Conservation (phyloP, 2,888 invertebrate species). For the Pterobdella sp. region DNA sequence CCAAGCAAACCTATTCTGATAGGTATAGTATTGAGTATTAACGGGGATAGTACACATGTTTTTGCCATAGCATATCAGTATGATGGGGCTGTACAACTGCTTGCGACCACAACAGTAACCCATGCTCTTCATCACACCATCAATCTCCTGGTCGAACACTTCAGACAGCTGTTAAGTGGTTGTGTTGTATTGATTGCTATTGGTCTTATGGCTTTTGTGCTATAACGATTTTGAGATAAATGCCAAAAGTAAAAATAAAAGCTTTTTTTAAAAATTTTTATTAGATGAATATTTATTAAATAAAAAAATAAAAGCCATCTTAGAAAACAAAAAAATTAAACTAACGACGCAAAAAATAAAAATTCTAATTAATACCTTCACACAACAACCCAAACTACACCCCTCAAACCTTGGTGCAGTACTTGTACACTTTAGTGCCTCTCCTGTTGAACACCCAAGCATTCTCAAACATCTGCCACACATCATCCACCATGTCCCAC, state of each 20-base stretch:
- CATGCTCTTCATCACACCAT: constrained; percentile 93
- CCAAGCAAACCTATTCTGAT: constrained; percentile 77
- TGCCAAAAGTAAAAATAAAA: too few species aligned
- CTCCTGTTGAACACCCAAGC: constrained; percentile 99
- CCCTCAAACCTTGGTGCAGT: constrained; percentile 84
- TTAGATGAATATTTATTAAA: too few species aligned
- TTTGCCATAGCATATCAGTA: constrained; percentile 95
- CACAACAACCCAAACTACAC: background rate
- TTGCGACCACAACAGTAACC: constrained; percentile 98
- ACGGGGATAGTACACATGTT: constrained; percentile 87
- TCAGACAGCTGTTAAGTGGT: constrained; percentile 72
- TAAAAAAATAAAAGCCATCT: too few species aligned
- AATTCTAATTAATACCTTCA: too few species aligned
- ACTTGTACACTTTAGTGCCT: constrained; percentile 91
- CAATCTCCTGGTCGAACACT: constrained; percentile 92
- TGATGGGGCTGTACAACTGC: constrained; percentile 96
- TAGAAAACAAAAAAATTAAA: too few species aligned
- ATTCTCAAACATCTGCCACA: constrained; percentile 99
- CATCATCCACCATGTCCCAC: constrained; percentile 98
- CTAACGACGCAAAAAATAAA: too few species aligned
- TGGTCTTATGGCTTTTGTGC: too few species aligned
- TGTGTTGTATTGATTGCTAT: too few species aligned
- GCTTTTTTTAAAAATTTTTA: too few species aligned
- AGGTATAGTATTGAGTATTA: constrained; percentile 95
- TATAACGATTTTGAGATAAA: too few species aligned